Percentiles rank a stretch among this genome's conserved stretches.
Evolutionary conservation across 2,113 vertebrate genomes (phyloP).

Genomic region (Phasianus colchicus): DNA sequence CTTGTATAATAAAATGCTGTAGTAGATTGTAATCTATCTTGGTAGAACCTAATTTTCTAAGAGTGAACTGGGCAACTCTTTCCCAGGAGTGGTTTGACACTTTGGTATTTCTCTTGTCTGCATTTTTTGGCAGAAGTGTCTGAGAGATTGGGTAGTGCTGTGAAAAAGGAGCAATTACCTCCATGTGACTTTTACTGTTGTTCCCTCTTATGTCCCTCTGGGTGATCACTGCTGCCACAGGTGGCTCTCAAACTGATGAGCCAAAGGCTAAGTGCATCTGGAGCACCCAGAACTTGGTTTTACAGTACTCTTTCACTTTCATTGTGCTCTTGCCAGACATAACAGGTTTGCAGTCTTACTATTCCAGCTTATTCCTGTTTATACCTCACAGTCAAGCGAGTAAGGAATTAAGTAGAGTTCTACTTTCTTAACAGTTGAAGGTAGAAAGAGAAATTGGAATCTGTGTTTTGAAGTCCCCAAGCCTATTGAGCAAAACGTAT

Average conservation of each 20-base stretch:
- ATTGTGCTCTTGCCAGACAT: neutral
- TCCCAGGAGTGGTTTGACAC: neutral
- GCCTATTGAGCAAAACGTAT: neutral
- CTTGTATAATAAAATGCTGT: neutral
- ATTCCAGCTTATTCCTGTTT: neutral
- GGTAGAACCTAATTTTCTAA: neutral
- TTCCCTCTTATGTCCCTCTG: neutral
- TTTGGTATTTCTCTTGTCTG: neutral
- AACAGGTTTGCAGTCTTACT: neutral
- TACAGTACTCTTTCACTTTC: neutral
- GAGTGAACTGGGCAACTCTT: neutral
- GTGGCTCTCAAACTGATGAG: neutral
- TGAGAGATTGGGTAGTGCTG: too few relatives aligned
- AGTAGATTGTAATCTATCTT: neutral
- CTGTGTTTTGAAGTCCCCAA: neutral
- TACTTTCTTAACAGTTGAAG: neutral
- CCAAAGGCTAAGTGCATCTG: neutral
- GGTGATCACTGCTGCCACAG: neutral
- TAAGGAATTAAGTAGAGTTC: neutral
- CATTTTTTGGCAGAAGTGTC: neutral
- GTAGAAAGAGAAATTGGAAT: neutral
- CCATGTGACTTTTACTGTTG: neutral
- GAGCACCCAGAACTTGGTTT: neutral
- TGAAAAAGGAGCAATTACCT: neutral
- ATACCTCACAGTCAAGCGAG: neutral